Base-by-base conservation (phyloP, 2,888 invertebrate species). In the Diaprepes abbreviatus region DNA sequence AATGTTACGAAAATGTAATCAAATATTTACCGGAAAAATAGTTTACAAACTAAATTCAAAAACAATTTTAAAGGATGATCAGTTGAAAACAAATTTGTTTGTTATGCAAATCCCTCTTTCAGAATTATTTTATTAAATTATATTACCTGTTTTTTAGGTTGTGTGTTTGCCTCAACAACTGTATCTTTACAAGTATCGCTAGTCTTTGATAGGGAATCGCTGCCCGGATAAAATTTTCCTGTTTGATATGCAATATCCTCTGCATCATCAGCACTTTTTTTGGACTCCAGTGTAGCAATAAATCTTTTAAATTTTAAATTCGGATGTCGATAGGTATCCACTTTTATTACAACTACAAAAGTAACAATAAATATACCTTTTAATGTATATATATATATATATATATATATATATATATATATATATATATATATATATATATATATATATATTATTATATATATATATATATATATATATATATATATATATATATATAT, bases 151-250 rank as follows among this genome's bases (percentile, higher is more conserved):
- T 87, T 88, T 84, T 96, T 96, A 0, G 91, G 89, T 73, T 91
- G 88, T n/a, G 73, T 74, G 64, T 92, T 93, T 2, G 93, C 90
- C 74, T 96, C 95, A 28, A 91, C 89, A 0, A 96, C 90, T 9
- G 94, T 90, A 74, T 95, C 93, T 2, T 89, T 88, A 77, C 96
- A 96, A 5, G 88, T 86, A 45, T 92, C 91, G 74, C 92, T 90
- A 76, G 91, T 90, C 76, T 90, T 90, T 0, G 93, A 90, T 73
- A 92, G 87, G 2, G 63, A 88, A 76, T 93, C 91, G 9, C 91
- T 89, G 58, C 91, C 90, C 60, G 91, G 85, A 79, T 90, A 89
- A 76, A 93, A 91, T 36, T 86, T 86, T 0, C 90, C 89, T 0
- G 87, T 86, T 2, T 78, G 66, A 55, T 74, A 73, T 17, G 74